Evolutionary conservation across 1,140 invertebrate genomes (phyloP).

Genomic region (Zaprionus taronus): DNA sequence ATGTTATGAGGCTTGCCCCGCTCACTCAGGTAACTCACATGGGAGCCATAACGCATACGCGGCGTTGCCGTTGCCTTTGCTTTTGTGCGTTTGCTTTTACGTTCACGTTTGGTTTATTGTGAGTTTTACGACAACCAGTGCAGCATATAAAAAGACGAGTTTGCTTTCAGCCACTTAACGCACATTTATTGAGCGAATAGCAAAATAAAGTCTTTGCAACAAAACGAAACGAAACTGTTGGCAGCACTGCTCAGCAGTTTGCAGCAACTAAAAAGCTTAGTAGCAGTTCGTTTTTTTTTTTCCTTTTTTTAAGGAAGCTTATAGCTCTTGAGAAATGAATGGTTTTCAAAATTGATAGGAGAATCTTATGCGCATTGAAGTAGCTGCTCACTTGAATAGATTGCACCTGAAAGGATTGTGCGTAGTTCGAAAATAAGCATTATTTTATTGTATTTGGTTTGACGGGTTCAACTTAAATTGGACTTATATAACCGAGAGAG

Average conservation of each 20-base stretch:
- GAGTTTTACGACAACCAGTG: constrained; percentile 75
- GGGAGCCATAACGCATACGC: constrained; percentile 75
- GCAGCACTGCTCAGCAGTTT: neutral
- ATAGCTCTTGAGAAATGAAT: neutral
- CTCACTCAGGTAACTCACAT: constrained; percentile 48
- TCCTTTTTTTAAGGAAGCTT: constrained; percentile 11
- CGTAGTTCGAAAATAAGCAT: neutral
- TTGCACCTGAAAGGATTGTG: constrained; percentile 7
- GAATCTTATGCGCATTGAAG: neutral
- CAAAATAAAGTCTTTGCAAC: constrained; percentile 33
- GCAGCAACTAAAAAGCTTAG: constrained; percentile 8
- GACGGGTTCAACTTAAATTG: neutral
- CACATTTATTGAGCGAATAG: constrained; percentile 65
- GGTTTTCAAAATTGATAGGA: neutral
- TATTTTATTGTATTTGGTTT: neutral
- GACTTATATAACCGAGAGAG: neutral
- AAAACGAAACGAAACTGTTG: neutral
- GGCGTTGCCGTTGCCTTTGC: constrained; percentile 40
- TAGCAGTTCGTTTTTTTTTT: neutral
- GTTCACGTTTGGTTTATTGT: constrained; percentile 75
- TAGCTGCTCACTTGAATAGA: neutral
- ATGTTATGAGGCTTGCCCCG: constrained; percentile 7
- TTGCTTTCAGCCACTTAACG: constrained; percentile 41
- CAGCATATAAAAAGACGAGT: constrained; percentile 60
- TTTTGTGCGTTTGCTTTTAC: constrained; percentile 29